These are phyloP conservation scores for Dasypolia templi DNA, from an alignment of 2,888 invertebrate species.

Conservation along the genomic window DNA sequence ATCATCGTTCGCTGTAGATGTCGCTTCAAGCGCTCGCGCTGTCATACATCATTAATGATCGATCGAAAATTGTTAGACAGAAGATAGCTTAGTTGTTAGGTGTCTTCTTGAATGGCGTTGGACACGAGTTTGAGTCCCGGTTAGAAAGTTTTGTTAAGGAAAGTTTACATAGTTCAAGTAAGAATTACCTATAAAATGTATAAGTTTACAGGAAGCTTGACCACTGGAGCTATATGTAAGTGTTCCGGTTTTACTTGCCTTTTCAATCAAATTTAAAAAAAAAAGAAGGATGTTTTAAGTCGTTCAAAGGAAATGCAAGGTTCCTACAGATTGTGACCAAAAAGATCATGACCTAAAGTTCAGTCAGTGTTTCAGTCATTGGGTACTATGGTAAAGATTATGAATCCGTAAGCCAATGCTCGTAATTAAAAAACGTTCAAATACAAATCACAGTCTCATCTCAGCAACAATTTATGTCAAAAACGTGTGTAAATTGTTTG, in stretches of 20 bases:
- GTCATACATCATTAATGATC: conserved; percentile 61
- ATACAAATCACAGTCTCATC: too few species aligned
- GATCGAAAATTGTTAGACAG: conserved; percentile 38
- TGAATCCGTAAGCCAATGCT: too few species aligned
- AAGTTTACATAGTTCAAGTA: conserved; percentile 11
- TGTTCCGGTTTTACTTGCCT: too few species aligned
- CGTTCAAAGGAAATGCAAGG: too few species aligned
- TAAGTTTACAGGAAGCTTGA: neutral
- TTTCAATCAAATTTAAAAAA: neutral
- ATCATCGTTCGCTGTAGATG: conserved; percentile 53
- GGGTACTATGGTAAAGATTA: too few species aligned
- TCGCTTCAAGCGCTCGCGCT: conserved; percentile 45
- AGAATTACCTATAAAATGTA: neutral
- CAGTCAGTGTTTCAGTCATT: too few species aligned
- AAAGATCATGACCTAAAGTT: too few species aligned
- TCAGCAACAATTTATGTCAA: too few species aligned
- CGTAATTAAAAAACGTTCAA: too few species aligned
- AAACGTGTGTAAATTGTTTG: too few species aligned
- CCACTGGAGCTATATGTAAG: neutral
- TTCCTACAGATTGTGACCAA: too few species aligned
- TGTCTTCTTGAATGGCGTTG: conserved; percentile 17
- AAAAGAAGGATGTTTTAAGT: neutral
- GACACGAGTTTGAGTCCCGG: conserved; percentile 24
- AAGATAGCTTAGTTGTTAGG: conserved; percentile 42
- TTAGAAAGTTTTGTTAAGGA: conserved; percentile 19